Conservation (phyloP, 2,888 invertebrate species). For the Agriotes lineatus region DNA sequence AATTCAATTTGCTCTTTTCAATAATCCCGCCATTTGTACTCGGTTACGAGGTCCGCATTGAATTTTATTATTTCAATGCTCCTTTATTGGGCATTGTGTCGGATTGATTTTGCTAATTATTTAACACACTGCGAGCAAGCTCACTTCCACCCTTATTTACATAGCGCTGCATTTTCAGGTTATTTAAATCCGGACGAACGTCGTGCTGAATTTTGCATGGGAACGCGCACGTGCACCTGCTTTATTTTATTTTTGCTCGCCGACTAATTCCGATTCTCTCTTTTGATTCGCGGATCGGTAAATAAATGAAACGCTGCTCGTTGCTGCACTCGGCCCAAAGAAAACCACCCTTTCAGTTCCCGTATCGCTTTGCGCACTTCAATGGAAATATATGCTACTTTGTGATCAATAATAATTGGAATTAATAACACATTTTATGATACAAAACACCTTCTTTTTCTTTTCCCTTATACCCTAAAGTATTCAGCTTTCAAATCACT, state of each 20-base stretch:
- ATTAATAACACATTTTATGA: too few relatives aligned
- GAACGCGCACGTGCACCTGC: conserved; percentile 8
- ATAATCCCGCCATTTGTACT: conserved; percentile 27
- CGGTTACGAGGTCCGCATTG: conserved; percentile 20
- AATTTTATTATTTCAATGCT: conserved; percentile 23
- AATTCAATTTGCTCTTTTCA: conserved; percentile 29
- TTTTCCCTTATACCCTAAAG: too few relatives aligned
- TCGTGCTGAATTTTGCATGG: conserved; percentile 1
- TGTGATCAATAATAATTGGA: too few relatives aligned
- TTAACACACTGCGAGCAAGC: conserved; percentile 23
- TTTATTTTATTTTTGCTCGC: background rate
- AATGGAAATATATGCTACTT: too few relatives aligned
- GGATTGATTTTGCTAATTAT: conserved; percentile 33
- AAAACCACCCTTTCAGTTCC: too few relatives aligned
- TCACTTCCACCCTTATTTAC: conserved; percentile 28
- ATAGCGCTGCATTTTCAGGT: conserved; percentile 29
- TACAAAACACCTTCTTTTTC: too few relatives aligned
- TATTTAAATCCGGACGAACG: conserved; percentile 10
- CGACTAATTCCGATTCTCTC: background rate
- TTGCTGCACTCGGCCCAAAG: too few relatives aligned
- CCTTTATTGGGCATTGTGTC: conserved; percentile 25
- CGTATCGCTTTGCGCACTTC: too few relatives aligned
- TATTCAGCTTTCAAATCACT: too few relatives aligned
- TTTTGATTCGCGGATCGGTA: background rate
- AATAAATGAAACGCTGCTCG: too few relatives aligned